A percentile compares a stretch with the other conserved stretches of the same genome.
These are phyloP conservation scores for Tinea semifulvella DNA, from an alignment of 2,888 invertebrate genomes.

Conservation along the genomic window DNA sequence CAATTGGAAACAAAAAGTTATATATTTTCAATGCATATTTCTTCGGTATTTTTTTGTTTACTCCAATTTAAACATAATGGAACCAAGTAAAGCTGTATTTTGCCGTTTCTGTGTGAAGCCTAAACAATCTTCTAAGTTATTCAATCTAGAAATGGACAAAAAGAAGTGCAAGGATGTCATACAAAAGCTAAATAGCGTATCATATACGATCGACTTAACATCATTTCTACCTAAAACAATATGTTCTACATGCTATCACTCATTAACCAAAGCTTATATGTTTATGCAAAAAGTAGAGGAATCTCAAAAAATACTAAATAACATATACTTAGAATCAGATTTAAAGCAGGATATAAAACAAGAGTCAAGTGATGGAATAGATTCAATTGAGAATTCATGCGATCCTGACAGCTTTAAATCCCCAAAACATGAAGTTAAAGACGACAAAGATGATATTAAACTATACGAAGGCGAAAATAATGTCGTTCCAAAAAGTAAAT, in stretches of 20 bases:
- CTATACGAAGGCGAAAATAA: too few relatives aligned
- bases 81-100: too few relatives aligned
- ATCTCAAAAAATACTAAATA: slow-evolving; percentile 5
- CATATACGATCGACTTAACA: slow-evolving; percentile 5
- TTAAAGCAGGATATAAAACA: neutral
- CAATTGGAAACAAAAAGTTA: too few relatives aligned
- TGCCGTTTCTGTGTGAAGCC: slow-evolving; percentile 8
- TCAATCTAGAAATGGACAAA: neutral
- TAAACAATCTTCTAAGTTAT: neutral
- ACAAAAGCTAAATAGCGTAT: neutral
- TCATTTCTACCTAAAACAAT: slow-evolving; percentile 20
- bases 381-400: too few relatives aligned
- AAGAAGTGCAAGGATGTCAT: neutral
- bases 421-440: neutral
- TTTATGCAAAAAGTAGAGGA: slow-evolving; percentile 16
- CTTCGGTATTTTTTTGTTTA: too few relatives aligned
- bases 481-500: slow-evolving; percentile 14
- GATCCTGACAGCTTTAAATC: too few relatives aligned
- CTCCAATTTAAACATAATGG: too few relatives aligned
- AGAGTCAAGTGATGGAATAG: too few relatives aligned
- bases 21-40: too few relatives aligned
- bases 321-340: neutral
- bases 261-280: slow-evolving; percentile 17
- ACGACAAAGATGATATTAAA: neutral
- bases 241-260: slow-evolving; percentile 19